These are phyloP conservation scores for Clarias pachynema DNA, from an alignment of 2,797 vertebrate genomes.

Conservation along the genomic window DNA sequence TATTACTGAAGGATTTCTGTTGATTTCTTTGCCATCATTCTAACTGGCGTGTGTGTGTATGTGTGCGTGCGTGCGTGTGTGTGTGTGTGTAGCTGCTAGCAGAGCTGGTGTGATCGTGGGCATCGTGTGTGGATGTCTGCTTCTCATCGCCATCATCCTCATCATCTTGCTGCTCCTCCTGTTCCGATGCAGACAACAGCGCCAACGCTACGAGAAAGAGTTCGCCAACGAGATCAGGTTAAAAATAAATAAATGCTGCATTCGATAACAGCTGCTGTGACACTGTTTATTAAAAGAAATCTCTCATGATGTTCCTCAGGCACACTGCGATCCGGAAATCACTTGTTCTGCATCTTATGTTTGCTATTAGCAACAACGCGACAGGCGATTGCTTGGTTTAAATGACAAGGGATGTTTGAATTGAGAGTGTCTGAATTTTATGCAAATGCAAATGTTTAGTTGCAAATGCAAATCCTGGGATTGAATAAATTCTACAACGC, in stretches of 20 bases:
- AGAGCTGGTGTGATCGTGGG: slow-evolving; percentile 80
- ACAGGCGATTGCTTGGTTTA: neutral
- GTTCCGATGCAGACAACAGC: slow-evolving; percentile 79
- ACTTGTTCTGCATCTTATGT: neutral
- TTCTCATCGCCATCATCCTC: slow-evolving; percentile 77
- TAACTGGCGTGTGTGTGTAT: slow-evolving; percentile 16
- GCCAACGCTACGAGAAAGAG: slow-evolving; percentile 71
- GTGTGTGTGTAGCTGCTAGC: slow-evolving; percentile 69
- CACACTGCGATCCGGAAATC: neutral
- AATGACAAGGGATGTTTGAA: neutral
- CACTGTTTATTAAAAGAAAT: neutral
- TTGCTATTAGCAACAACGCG: neutral
- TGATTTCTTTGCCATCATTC: neutral
- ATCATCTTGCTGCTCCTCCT: slow-evolving; percentile 77
- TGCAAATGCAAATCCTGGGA: too few relatives aligned
- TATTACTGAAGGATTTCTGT: neutral
- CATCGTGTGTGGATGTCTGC: slow-evolving; percentile 77
- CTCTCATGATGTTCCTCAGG: neutral
- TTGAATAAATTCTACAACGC: too few relatives aligned
- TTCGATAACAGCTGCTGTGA: neutral
- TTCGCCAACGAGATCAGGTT: slow-evolving; percentile 85
- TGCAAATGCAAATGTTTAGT: neutral
- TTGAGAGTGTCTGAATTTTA: neutral
- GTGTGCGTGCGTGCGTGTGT: slow-evolving; percentile 25
- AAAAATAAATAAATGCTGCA: neutral